Evolutionary conservation across 2,888 invertebrate species (phyloP).

Genomic region (Caradrina clavipalpis): DNA sequence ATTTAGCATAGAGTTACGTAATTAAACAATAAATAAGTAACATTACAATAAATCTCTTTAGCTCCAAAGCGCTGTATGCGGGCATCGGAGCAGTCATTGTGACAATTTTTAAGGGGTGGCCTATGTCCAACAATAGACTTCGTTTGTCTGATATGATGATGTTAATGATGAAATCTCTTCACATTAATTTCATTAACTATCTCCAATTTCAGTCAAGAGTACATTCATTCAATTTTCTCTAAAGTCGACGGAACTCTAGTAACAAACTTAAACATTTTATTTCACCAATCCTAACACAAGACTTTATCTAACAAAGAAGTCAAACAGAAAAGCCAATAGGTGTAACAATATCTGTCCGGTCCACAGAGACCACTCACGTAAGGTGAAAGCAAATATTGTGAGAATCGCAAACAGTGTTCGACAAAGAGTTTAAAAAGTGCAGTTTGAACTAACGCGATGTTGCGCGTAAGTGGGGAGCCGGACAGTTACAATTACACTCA

Average conservation of each 20-base stretch:
- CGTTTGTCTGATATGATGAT: too few relatives aligned
- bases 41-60: too few relatives aligned
- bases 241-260: conserved; percentile 32
- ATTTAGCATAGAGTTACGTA: too few relatives aligned
- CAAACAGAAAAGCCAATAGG: conserved; percentile 64
- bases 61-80: too few relatives aligned
- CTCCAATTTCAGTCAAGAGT: neutral
- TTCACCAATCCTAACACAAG: conserved; percentile 43
- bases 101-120: too few relatives aligned
- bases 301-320: conserved; percentile 57
- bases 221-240: conserved; percentile 2
- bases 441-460: conserved; percentile 54
- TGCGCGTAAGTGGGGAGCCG: conserved; percentile 42
- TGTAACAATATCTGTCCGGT: conserved; percentile 68
- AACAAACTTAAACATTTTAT: conserved; percentile 56
- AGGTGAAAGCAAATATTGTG: conserved; percentile 67
- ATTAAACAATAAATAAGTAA: too few relatives aligned
- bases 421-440: conserved; percentile 65
- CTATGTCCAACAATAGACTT: too few relatives aligned
- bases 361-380: conserved; percentile 65
- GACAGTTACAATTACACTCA: conserved; percentile 56
- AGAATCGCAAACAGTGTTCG: conserved; percentile 56
- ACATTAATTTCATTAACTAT: conserved; percentile 1
- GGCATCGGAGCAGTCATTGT: too few relatives aligned
- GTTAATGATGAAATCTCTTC: too few relatives aligned